Conservation (phyloP, 1,140 invertebrate species). For the Lamellibrachia luymesi region DNA sequence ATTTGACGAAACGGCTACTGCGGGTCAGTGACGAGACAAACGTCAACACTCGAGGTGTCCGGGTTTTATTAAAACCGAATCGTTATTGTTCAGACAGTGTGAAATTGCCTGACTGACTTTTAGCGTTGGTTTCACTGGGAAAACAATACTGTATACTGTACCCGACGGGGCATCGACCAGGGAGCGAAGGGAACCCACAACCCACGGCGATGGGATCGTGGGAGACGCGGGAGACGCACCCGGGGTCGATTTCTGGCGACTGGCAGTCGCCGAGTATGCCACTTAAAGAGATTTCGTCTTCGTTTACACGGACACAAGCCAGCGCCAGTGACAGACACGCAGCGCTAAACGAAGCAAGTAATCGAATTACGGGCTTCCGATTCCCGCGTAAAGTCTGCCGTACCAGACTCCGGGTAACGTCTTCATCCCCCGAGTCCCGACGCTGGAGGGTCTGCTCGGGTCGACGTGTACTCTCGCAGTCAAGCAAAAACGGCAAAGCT, state of each 20-base stretch:
- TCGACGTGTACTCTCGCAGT: not conserved
- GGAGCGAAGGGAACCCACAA: not conserved
- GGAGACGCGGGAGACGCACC: not conserved
- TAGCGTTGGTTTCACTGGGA: too few species aligned
- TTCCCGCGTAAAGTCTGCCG: not conserved
- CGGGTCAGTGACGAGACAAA: too few species aligned
- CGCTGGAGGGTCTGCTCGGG: too few species aligned
- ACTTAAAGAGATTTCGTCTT: slow-evolving; percentile 2
- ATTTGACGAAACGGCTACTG: too few species aligned
- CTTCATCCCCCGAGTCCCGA: not conserved
- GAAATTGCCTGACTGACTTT: too few species aligned
- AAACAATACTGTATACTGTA: too few species aligned
- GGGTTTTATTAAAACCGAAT: too few species aligned
- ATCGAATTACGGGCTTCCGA: not conserved
- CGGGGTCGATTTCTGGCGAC: not conserved
- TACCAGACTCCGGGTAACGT: not conserved
- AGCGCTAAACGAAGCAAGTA: not conserved
- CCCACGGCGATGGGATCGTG: not conserved
- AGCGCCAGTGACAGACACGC: not conserved
- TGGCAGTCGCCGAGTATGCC: not conserved
- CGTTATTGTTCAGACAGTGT: too few species aligned
- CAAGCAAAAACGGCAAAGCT: too few species aligned
- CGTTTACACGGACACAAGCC: not conserved
- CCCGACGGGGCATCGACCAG: not conserved
- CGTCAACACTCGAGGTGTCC: too few species aligned